A percentile compares a stretch with the other conserved stretches of the same genome.
Conservation (phyloP, 2,888 invertebrate genomes). For the Aphodius granarius region DNA sequence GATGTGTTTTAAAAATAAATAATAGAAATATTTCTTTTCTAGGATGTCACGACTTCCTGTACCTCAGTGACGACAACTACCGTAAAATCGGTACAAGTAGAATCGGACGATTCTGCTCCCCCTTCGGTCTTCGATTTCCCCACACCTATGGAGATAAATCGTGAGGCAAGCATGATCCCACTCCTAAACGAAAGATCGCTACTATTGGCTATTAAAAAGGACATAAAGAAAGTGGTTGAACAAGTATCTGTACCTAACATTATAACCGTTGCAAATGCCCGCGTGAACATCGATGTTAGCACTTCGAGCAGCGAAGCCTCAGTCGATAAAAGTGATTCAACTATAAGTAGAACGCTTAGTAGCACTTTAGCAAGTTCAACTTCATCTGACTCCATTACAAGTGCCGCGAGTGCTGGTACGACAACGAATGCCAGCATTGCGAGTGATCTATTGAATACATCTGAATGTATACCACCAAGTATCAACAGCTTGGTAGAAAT, state of each 20-base stretch:
- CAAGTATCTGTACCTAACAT: background rate
- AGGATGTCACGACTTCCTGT: no score
- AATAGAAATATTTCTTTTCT: no score
- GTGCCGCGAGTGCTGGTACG: background rate
- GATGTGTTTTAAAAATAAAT: no score
- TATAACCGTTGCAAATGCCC: background rate
- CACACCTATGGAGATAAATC: background rate
- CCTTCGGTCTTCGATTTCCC: background rate
- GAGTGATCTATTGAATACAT: background rate
- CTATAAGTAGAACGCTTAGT: background rate
- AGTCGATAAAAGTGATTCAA: background rate
- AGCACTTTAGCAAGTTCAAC: background rate
- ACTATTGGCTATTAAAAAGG: background rate
- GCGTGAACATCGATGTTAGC: background rate
- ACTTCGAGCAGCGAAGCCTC: background rate
- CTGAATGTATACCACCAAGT: background rate
- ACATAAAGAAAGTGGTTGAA: background rate
- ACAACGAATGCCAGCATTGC: background rate
- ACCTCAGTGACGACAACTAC: no score
- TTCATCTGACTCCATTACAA: background rate
- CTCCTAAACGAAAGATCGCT: slow-evolving; percentile 19
- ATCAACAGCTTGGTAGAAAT: background rate
- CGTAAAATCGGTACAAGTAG: no score
- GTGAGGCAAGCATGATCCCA: slow-evolving; percentile 20
- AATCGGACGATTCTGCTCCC: no score